These are phyloP conservation scores for Siphonodentalium dalli DNA, from an alignment of 2,888 invertebrate genomes.

Conservation along the genomic window DNA sequence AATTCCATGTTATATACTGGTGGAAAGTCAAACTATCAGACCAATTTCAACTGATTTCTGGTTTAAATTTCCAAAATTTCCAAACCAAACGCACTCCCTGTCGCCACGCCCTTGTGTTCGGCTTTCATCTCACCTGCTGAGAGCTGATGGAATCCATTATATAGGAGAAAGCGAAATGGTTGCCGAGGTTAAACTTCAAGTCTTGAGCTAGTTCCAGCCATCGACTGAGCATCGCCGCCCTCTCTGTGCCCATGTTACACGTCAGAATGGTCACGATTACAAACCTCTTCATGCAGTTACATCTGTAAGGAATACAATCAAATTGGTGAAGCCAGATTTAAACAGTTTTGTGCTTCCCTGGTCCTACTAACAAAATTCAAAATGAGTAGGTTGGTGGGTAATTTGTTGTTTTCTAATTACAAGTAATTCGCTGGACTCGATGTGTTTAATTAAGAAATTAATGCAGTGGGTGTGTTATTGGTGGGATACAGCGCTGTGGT, in stretches of 20 bases:
- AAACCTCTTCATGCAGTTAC: conserved; percentile 84
- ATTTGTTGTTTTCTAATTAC: no score
- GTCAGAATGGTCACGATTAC: conserved; percentile 89
- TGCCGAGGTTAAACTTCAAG: conserved; percentile 88
- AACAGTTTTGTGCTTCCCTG: neutral
- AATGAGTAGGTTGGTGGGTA: no score
- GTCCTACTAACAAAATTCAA: neutral
- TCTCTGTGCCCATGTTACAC: conserved; percentile 73
- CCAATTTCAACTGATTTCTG: neutral
- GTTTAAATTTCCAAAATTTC: no score
- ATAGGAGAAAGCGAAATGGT: conserved; percentile 88
- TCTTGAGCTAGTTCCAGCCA: conserved; percentile 94
- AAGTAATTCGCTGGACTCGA: no score
- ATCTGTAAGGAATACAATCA: conserved; percentile 69
- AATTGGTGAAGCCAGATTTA: no score
- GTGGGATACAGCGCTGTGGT: no score
- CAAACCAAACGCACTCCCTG: no score
- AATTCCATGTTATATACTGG: no score
- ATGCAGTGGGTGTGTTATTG: no score
- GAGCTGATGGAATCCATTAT: conserved; percentile 89
- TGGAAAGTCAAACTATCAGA: neutral
- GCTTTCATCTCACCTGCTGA: conserved; percentile 75
- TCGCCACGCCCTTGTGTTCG: neutral
- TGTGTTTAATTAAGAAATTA: no score
- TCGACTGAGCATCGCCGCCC: conserved; percentile 86